A percentile compares a stretch with the other conserved stretches of the same genome.
These are phyloP conservation scores for Acrocephalus kingi DNA, from an alignment of 2,113 vertebrate species.

Conservation along the genomic window DNA sequence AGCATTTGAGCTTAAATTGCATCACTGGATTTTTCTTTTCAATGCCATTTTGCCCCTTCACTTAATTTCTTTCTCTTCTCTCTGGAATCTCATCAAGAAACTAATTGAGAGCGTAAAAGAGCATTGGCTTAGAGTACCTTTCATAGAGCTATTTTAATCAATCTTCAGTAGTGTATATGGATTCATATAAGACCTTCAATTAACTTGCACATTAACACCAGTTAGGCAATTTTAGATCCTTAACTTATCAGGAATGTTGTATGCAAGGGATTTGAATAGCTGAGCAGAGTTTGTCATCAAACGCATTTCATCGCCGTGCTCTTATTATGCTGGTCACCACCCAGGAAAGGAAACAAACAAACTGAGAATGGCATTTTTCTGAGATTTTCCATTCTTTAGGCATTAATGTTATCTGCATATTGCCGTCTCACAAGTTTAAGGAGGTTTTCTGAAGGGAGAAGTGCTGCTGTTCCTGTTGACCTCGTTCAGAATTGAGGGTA, in stretches of 20 bases:
- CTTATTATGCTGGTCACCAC: background rate
- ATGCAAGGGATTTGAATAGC: background rate
- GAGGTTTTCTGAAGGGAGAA: background rate
- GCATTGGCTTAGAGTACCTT: conserved; percentile 14
- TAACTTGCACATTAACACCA: conserved; percentile 40
- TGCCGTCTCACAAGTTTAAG: background rate
- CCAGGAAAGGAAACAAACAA: background rate
- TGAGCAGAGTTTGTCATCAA: background rate
- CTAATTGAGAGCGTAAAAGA: background rate
- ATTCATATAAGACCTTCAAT: conserved; percentile 48
- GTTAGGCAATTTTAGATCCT: conserved; percentile 41
- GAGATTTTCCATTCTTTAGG: background rate
- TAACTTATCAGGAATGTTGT: conserved; percentile 20
- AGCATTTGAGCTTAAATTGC: background rate
- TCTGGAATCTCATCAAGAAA: conserved; percentile 49
- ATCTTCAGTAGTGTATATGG: conserved; percentile 19
- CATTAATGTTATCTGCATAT: background rate
- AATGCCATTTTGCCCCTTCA: background rate
- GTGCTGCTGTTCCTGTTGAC: background rate
- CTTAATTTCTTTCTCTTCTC: conserved; percentile 46
- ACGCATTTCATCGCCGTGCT: background rate
- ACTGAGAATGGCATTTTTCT: background rate
- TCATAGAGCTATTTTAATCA: conserved; percentile 41
- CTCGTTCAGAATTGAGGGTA: background rate
- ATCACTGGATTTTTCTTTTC: background rate